These are phyloP conservation scores for Halcyon smyrnensis DNA, from an alignment of 2,797 vertebrate genomes.

Conservation along the genomic window DNA sequence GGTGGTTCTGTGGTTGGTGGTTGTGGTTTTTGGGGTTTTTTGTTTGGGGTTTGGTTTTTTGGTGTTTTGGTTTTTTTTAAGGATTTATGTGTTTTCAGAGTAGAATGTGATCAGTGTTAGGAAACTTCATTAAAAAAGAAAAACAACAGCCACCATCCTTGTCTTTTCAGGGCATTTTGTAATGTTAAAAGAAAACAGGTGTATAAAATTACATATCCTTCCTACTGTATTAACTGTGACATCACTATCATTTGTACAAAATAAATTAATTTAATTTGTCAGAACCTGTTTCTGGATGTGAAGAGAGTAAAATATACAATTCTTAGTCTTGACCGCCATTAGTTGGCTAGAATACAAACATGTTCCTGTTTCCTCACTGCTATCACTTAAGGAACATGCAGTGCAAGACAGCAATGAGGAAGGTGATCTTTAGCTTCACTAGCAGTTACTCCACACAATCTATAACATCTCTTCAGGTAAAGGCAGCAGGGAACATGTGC, in stretches of 20 bases:
- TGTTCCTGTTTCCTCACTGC: background rate
- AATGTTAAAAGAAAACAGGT: background rate
- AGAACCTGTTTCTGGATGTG: background rate
- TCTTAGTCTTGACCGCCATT: background rate
- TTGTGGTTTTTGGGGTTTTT: background rate
- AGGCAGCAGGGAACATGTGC: background rate
- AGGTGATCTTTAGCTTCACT: background rate
- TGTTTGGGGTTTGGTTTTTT: background rate
- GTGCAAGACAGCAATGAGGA: background rate
- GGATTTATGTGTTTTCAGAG: background rate
- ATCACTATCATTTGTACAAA: constrained; percentile 47
- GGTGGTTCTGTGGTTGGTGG: background rate
- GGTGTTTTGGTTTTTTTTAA: background rate
- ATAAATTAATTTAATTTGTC: constrained; percentile 74
- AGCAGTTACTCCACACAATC: background rate
- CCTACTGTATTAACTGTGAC: constrained; percentile 32
- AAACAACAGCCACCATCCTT: background rate
- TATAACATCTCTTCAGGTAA: background rate
- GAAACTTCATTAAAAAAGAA: background rate
- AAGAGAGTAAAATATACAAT: background rate
- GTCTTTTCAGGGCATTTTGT: constrained; percentile 62
- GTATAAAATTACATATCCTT: constrained; percentile 19
- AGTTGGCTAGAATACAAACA: background rate
- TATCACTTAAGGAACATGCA: background rate
- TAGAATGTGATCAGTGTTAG: constrained; percentile 10